phyloP scores from a whole-genome alignment of 1,140 invertebrate genomes.

The Cherax destructor region DNA sequence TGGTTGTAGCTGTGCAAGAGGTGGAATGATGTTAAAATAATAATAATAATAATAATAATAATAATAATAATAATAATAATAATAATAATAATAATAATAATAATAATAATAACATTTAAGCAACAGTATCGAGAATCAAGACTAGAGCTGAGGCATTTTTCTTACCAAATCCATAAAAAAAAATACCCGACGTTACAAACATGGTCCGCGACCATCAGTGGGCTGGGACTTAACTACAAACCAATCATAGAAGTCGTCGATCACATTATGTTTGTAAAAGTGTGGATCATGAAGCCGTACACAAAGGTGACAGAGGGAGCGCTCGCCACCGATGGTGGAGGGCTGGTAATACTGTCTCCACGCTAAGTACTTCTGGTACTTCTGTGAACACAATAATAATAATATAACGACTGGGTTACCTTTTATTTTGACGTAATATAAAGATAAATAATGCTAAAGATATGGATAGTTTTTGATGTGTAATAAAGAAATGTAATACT shows the following conservation, averaged over 20 bases:
- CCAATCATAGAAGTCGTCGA: slow-evolving; percentile 52
- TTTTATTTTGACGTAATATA: not conserved
- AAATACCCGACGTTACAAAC: too few relatives aligned
- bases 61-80: too few relatives aligned
- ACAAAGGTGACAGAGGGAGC: slow-evolving; percentile 71
- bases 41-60: too few relatives aligned
- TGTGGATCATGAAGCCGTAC: slow-evolving; percentile 53
- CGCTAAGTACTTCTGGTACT: slow-evolving; percentile 33
- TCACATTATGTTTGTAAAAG: slow-evolving; percentile 36
- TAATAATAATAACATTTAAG: too few relatives aligned
- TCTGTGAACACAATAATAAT: not conserved
- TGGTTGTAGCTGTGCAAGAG: too few relatives aligned
- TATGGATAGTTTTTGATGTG: too few relatives aligned
- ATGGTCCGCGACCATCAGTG: too few relatives aligned
- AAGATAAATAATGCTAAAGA: not conserved
- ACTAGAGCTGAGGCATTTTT: too few relatives aligned
- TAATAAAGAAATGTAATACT: not conserved
- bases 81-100: too few relatives aligned
- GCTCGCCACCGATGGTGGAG: slow-evolving; percentile 72
- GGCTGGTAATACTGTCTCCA: slow-evolving; percentile 72
- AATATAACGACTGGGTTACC: not conserved
- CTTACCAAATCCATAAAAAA: too few relatives aligned
- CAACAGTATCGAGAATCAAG: too few relatives aligned
- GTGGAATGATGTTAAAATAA: too few relatives aligned
- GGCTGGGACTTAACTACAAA: slow-evolving; percentile 1